Percentiles rank a stretch among this genome's conserved stretches.
These are phyloP conservation scores for Dione vanillae DNA, from an alignment of 2,888 invertebrate genomes.

Conservation along the genomic window DNA sequence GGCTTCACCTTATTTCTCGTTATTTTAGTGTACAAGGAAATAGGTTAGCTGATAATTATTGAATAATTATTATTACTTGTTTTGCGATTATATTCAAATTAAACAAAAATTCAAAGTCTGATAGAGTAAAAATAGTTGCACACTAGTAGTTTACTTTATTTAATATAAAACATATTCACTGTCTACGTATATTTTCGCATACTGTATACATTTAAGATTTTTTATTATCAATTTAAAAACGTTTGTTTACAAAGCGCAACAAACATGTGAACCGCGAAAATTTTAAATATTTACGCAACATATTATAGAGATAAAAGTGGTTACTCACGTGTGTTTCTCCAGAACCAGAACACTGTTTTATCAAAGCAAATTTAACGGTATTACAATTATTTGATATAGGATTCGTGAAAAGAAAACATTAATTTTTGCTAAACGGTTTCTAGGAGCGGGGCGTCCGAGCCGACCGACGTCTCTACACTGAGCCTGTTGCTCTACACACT, in stretches of 20 bases:
- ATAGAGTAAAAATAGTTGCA: not conserved
- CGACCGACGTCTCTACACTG: slow-evolving; percentile 47
- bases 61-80: not conserved
- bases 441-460: slow-evolving; percentile 46
- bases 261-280: slow-evolving; percentile 56
- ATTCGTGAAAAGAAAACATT: slow-evolving; percentile 38
- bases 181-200: slow-evolving; percentile 22
- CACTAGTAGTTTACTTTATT: not conserved
- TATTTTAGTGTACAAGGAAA: slow-evolving; percentile 5
- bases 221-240: slow-evolving; percentile 36
- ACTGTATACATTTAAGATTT: slow-evolving; percentile 36
- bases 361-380: slow-evolving; percentile 53
- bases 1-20: slow-evolving; percentile 11
- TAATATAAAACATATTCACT: not conserved
- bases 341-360: slow-evolving; percentile 53
- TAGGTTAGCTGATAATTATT: not conserved
- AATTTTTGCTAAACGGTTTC: slow-evolving; percentile 33
- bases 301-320: slow-evolving; percentile 59
- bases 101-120: not conserved
- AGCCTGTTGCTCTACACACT: slow-evolving; percentile 43
- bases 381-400: slow-evolving; percentile 49
- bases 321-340: slow-evolving; percentile 59
- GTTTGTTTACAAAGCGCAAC: slow-evolving; percentile 54
- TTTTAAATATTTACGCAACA: slow-evolving; percentile 62
- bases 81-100: not conserved